Evolutionary conservation across 1,140 invertebrate genomes (phyloP).

Genomic region (Caenorhabditis inopinata): DNA sequence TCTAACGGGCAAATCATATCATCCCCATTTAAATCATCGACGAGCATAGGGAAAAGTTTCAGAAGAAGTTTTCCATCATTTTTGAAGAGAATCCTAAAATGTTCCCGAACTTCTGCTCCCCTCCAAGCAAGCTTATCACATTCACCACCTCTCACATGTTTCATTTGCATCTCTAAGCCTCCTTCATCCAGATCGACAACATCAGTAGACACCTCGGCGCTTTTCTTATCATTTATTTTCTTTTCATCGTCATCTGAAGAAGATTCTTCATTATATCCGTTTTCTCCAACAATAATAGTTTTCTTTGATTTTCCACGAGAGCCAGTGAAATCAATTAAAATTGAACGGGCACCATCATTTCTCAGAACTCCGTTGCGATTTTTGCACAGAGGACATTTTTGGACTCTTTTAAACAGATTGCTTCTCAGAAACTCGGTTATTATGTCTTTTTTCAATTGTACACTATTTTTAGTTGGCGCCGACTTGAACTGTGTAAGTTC

Average conservation of each 20-base stretch:
- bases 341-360: slow-evolving; percentile 54
- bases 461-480: slow-evolving; percentile 44
- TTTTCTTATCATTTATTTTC: neutral
- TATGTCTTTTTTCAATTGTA: slow-evolving; percentile 44
- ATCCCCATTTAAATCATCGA: slow-evolving; percentile 60
- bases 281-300: neutral
- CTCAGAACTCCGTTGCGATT: slow-evolving; percentile 55
- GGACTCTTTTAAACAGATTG: slow-evolving; percentile 53
- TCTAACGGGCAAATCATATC: slow-evolving; percentile 75
- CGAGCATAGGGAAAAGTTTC: slow-evolving; percentile 76
- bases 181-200: slow-evolving; percentile 14
- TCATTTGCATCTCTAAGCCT: slow-evolving; percentile 6
- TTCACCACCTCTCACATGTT: slow-evolving; percentile 10
- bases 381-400: slow-evolving; percentile 61
- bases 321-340: slow-evolving; percentile 59
- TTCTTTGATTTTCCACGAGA: slow-evolving; percentile 35
- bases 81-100: slow-evolving; percentile 77
- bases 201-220: neutral
- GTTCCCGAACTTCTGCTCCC: slow-evolving; percentile 70
- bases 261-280: slow-evolving; percentile 21
- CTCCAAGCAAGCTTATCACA: slow-evolving; percentile 56
- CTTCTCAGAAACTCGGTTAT: slow-evolving; percentile 42
- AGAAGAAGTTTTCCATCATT: slow-evolving; percentile 76
- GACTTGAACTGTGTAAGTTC: neutral
- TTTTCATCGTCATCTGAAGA: slow-evolving; percentile 23